phyloP scores from a whole-genome alignment of 1,140 invertebrate genomes.

The Trachymyrmex septentrionalis region DNA sequence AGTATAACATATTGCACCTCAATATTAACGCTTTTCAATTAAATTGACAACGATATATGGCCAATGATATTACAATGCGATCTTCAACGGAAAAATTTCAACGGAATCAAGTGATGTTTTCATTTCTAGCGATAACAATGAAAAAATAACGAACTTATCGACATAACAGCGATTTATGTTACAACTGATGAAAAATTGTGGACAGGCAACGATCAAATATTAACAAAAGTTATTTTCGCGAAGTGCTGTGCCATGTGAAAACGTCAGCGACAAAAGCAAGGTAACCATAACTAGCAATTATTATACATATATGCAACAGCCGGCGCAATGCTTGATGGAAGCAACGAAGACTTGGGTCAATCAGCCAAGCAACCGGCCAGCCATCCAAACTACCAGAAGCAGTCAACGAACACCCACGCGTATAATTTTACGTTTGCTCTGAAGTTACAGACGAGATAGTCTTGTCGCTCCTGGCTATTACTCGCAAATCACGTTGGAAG shows the following conservation, averaged over 20 bases:
- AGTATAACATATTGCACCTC: neutral
- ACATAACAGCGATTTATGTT: neutral
- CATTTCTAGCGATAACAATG: neutral
- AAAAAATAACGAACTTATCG: slow-evolving; percentile 4
- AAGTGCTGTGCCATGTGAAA: slow-evolving; percentile 1
- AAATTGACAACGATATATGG: neutral
- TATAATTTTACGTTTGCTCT: slow-evolving; percentile 67
- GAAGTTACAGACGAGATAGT: slow-evolving; percentile 47
- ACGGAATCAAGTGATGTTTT: neutral
- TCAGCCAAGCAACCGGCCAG: neutral
- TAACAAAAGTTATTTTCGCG: neutral
- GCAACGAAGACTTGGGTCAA: slow-evolving; percentile 35
- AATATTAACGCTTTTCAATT: neutral
- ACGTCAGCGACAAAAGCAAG: slow-evolving; percentile 23
- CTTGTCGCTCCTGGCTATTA: slow-evolving; percentile 55
- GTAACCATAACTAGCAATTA: slow-evolving; percentile 69
- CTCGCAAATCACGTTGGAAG: slow-evolving; percentile 27
- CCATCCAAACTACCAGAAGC: slow-evolving; percentile 34
- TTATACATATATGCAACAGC: slow-evolving; percentile 67
- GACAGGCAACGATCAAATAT: slow-evolving; percentile 31
- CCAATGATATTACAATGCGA: neutral
- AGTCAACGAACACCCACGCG: slow-evolving; percentile 45
- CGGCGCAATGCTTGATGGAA: slow-evolving; percentile 56
- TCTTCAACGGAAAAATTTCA: neutral
- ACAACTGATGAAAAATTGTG: neutral